phyloP scores from a whole-genome alignment of 37 sponge, comb jelly and placozoan genomes.

The Halisarca cf. caerulea region DNA sequence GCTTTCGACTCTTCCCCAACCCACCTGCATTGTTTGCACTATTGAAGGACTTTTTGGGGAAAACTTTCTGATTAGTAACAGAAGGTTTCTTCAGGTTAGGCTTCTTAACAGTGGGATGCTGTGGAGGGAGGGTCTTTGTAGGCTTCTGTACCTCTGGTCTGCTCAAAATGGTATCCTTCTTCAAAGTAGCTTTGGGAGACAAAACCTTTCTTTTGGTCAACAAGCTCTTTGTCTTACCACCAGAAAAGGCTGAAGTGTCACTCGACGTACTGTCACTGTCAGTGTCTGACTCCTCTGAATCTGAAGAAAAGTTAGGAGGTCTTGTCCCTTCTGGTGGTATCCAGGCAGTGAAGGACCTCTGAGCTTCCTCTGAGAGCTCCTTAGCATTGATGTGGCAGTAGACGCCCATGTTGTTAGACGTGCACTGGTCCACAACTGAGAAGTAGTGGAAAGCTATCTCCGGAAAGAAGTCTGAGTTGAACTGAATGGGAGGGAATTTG shows the following conservation, averaged over 20 bases:
- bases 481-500: constrained; percentile 11
- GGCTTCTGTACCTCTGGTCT: neutral
- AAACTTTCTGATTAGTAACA: neutral
- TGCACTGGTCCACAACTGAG: neutral
- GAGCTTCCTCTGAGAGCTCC: neutral
- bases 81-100: neutral
- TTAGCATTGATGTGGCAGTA: constrained; percentile 2
- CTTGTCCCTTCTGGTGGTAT: neutral
- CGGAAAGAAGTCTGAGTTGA: constrained; percentile 8
- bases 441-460: constrained; percentile 10
- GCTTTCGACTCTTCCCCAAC: neutral
- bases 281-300: neutral
- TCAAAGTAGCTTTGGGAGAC: no score
- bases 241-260: neutral
- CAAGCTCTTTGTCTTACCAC: neutral
- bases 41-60: neutral
- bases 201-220: neutral
- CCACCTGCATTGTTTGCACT: neutral
- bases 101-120: neutral
- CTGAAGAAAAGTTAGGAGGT: neutral
- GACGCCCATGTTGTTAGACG: neutral
- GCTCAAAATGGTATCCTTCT: no score
- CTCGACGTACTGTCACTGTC: neutral
- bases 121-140: neutral
- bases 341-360: neutral